Evolutionary conservation across 2,113 vertebrate genomes (phyloP).

Genomic region (Atrichornis clamosus): DNA sequence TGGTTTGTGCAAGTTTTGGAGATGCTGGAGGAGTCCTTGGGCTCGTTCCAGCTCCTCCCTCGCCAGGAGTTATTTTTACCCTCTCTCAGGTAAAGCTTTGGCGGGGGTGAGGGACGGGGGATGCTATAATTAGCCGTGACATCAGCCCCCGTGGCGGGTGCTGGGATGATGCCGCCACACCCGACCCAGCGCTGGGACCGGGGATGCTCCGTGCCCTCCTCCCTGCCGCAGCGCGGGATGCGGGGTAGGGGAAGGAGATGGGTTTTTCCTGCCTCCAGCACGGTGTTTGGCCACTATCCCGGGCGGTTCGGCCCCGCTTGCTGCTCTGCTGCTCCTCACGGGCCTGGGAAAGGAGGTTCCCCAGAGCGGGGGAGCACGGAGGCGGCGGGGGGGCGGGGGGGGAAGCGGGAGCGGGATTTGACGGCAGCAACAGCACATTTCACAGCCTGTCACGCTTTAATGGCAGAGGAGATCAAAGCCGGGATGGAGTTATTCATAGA

Average conservation of each 20-base stretch:
- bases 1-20: neutral
- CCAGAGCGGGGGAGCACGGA: conserved; percentile 26
- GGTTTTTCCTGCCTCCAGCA: neutral
- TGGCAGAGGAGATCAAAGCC: conserved; percentile 63
- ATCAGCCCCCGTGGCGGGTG: conserved; percentile 22
- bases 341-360: neutral
- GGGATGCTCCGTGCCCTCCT: neutral
- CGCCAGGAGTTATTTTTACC: conserved; percentile 54
- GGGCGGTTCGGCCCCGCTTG: neutral
- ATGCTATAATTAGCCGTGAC: conserved; percentile 55
- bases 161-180: neutral
- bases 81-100: conserved; percentile 56
- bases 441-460: conserved; percentile 64
- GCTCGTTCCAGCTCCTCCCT: conserved; percentile 28
- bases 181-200: neutral
- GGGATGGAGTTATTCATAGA: conserved; percentile 62
- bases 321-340: neutral
- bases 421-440: conserved; percentile 53
- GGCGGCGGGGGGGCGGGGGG: neutral
- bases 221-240: rapidly evolving
- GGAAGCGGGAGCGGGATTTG: conserved; percentile 15
- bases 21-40: conserved; percentile 9
- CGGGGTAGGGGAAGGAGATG: neutral
- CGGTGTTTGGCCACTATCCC: neutral
- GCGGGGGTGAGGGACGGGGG: neutral